Percentiles rank a stretch among this genome's conserved stretches.
Evolutionary conservation across 2,888 invertebrate species (phyloP).

Genomic region (Eilema griseolum): DNA sequence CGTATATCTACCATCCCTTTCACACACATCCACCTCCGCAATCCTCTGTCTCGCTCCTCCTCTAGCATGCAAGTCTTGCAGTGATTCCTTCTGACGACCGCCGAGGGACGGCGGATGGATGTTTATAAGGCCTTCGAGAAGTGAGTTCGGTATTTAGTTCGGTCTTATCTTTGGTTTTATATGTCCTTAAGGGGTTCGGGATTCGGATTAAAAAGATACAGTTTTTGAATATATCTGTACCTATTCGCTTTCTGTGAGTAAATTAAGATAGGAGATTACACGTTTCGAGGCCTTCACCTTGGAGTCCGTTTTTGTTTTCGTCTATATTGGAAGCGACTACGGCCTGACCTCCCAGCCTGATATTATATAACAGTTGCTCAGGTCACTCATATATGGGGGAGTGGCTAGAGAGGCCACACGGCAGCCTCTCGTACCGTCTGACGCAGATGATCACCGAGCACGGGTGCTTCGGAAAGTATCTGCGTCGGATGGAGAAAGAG

Average conservation of each 20-base stretch:
- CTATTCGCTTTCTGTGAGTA: not conserved
- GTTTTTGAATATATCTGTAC: constrained; percentile 35
- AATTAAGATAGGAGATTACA: not conserved
- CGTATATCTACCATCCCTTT: constrained; percentile 66
- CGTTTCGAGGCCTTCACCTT: too few species aligned
- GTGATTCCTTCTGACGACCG: constrained; percentile 75
- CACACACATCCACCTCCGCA: constrained; percentile 30
- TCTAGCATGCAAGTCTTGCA: constrained; percentile 71
- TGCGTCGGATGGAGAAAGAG: too few species aligned
- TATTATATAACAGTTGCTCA: too few species aligned
- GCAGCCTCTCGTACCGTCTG: too few species aligned
- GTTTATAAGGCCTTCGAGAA: constrained; percentile 74
- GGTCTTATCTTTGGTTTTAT: constrained; percentile 71
- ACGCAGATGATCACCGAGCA: too few species aligned
- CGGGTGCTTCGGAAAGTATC: too few species aligned
- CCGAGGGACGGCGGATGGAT: constrained; percentile 66
- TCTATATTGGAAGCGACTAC: too few species aligned
- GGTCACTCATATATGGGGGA: too few species aligned
- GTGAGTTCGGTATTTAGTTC: constrained; percentile 73
- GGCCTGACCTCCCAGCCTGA: too few species aligned
- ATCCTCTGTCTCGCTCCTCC: constrained; percentile 55
- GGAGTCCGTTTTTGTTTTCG: too few species aligned
- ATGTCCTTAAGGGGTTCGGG: constrained; percentile 63
- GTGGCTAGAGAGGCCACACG: too few species aligned
- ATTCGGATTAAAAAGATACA: constrained; percentile 63